Conservation (phyloP, 2,113 vertebrate genomes). For the Blennius ocellaris region DNA sequence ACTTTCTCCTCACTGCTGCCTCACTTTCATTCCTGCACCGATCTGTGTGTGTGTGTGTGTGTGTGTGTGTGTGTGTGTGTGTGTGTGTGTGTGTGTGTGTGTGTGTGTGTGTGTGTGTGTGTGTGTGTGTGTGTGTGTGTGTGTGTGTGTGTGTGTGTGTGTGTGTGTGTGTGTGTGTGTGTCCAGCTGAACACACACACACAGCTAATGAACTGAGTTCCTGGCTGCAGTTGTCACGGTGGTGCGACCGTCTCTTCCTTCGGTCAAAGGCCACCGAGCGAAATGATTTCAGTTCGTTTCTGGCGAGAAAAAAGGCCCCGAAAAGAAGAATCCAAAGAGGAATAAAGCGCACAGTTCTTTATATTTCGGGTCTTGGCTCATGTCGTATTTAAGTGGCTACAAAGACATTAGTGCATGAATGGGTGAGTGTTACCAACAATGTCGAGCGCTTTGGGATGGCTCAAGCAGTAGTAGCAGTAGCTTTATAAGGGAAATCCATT, state of each 20-base stretch:
- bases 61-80: conserved; percentile 22
- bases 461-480: no score
- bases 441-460: no score
- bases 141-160: conserved; percentile 51
- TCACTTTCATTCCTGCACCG: conserved; percentile 20
- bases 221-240: conserved; percentile 67
- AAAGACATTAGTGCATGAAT: no score
- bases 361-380: no score
- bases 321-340: no score
- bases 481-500: no score
- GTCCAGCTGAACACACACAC: conserved; percentile 78
- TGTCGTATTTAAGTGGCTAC: no score
- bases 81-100: conserved; percentile 42
- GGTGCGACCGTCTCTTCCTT: conserved; percentile 57
- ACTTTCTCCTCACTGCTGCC: conserved; percentile 19
- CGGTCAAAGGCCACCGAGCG: conserved; percentile 39
- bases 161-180: conserved; percentile 56
- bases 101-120: conserved; percentile 22
- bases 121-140: conserved; percentile 31
- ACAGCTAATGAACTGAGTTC: conserved; percentile 76
- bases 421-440: no score
- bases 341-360: no score
- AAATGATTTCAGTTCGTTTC: conserved; percentile 5
- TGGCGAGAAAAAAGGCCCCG: neutral
- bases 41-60: conserved; percentile 41